These are phyloP conservation scores for Drosophila neocordata DNA, from an alignment of 1,140 invertebrate genomes.

Conservation along the genomic window DNA sequence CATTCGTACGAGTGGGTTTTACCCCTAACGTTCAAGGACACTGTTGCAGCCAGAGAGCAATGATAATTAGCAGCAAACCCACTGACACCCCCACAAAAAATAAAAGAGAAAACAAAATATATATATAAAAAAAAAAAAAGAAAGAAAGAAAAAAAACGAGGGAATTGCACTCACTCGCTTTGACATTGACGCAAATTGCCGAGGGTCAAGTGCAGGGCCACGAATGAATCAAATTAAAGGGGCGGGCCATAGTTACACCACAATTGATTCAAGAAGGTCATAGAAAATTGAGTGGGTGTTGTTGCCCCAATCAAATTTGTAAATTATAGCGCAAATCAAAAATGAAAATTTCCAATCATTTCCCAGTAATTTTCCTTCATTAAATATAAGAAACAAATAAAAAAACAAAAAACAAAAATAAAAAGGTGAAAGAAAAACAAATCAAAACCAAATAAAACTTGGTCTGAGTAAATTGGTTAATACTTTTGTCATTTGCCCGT, in stretches of 20 bases:
- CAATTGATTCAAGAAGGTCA: not conserved
- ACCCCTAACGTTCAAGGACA: slow-evolving; percentile 58
- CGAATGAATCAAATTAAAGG: slow-evolving; percentile 67
- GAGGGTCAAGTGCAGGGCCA: slow-evolving; percentile 70
- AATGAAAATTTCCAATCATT: not conserved
- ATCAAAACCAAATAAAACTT: not conserved
- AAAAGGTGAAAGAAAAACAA: not conserved
- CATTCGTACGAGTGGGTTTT: slow-evolving; percentile 60
- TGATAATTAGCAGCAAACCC: slow-evolving; percentile 55
- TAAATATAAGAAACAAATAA: not conserved
- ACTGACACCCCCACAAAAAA: not conserved
- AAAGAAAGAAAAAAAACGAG: not conserved
- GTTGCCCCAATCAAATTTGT: not conserved
- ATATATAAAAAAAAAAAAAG: no score
- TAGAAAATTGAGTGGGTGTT: slow-evolving; percentile 1
- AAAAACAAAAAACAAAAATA: no score
- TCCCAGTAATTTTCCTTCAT: not conserved
- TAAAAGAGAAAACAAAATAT: no score
- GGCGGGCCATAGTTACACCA: not conserved
- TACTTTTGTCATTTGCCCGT: not conserved
- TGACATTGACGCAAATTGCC: slow-evolving; percentile 76
- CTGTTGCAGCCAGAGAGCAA: slow-evolving; percentile 49
- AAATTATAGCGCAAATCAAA: not conserved
- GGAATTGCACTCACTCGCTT: slow-evolving; percentile 28
- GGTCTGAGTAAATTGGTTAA: not conserved